Evolutionary conservation across 35 echinoderm and acorn worm genomes (phyloP).

Genomic region (Ophioderma brevispina): DNA sequence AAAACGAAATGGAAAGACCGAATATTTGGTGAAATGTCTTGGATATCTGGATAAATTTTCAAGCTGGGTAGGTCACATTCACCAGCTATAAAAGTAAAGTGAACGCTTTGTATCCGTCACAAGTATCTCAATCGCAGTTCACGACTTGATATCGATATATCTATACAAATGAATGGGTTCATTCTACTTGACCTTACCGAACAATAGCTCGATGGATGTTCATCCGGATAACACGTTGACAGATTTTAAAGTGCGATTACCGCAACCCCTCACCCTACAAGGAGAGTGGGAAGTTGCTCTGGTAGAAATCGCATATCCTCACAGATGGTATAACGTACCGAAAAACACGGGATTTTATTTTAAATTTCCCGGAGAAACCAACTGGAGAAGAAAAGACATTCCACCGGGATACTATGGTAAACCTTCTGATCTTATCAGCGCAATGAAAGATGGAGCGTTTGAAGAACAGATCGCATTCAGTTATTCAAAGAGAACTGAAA

Average conservation of each 20-base stretch:
- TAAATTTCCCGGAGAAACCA: background rate
- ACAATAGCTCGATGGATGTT: constrained; percentile 27
- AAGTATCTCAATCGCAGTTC: too few species aligned
- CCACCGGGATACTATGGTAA: constrained; percentile 49
- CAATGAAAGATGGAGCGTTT: background rate
- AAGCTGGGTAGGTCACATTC: constrained; percentile 45
- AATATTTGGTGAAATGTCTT: constrained; percentile 61
- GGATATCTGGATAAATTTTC: constrained; percentile 38
- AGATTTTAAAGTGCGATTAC: constrained; percentile 7
- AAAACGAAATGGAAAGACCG: constrained; percentile 34
- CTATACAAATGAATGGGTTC: background rate
- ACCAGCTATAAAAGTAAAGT: background rate
- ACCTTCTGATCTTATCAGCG: background rate
- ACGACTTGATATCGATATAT: too few species aligned
- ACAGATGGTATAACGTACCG: constrained; percentile 56
- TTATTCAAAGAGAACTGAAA: background rate
- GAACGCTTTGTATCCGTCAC: too few species aligned
- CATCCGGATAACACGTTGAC: constrained; percentile 43
- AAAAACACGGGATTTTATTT: constrained; percentile 17
- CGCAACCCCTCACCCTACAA: background rate
- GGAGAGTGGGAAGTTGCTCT: constrained; percentile 65
- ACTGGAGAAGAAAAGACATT: background rate
- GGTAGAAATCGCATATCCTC: constrained; percentile 45
- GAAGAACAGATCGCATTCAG: background rate
- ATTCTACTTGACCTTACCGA: constrained; percentile 63